Conservation (phyloP, 2,113 vertebrate genomes). For the Hystrix brachyura region DNA sequence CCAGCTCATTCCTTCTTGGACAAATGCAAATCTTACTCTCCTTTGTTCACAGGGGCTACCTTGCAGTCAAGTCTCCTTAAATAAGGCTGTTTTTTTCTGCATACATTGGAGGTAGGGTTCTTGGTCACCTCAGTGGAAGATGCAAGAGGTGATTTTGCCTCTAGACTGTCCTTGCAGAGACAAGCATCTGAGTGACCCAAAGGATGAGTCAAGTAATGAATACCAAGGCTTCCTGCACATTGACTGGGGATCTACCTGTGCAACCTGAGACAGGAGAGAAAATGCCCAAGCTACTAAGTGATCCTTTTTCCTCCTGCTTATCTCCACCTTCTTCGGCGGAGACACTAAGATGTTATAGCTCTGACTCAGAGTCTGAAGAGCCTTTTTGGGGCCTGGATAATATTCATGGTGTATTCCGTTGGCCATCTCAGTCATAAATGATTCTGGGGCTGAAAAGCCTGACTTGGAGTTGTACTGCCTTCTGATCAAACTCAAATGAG, state of each 20-base stretch:
- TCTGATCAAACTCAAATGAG: neutral
- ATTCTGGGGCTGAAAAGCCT: neutral
- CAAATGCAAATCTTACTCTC: neutral
- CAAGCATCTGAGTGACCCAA: neutral
- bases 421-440: neutral
- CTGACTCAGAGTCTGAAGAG: neutral
- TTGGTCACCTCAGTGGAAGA: neutral
- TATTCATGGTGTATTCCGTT: neutral
- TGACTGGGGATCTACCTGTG: neutral
- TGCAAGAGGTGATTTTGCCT: neutral
- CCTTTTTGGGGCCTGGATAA: neutral
- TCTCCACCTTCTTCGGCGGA: neutral
- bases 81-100: neutral
- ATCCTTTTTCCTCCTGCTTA: neutral
- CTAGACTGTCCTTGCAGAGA: neutral
- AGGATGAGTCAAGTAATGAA: neutral
- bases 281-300: neutral
- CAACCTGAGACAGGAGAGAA: neutral
- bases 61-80: neutral
- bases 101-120: rapidly evolving
- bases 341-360: neutral
- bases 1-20: neutral
- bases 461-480: neutral
- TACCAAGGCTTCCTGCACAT: neutral
- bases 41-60: neutral